These are phyloP conservation scores for Cololabis saira DNA, from an alignment of 2,113 vertebrate genomes.

Conservation along the genomic window DNA sequence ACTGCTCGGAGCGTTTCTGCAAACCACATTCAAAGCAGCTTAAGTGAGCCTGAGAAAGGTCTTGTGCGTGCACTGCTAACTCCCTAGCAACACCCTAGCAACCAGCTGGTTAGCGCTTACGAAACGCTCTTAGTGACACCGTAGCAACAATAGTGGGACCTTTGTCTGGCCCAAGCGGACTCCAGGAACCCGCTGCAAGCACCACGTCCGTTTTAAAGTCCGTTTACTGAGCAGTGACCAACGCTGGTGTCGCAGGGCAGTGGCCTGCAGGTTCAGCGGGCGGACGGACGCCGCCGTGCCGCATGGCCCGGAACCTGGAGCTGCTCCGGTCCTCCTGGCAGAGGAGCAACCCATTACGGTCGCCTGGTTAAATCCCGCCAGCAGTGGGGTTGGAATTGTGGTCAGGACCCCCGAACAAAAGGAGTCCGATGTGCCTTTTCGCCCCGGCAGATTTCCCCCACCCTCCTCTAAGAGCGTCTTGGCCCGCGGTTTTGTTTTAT, in stretches of 20 bases:
- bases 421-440: slow-evolving; percentile 40
- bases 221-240: neutral
- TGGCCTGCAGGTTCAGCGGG: too few species aligned
- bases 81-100: slow-evolving; percentile 4
- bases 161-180: neutral
- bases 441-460: slow-evolving; percentile 22
- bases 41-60: neutral
- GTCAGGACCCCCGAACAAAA: slow-evolving; percentile 50
- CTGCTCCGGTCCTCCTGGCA: slow-evolving; percentile 56
- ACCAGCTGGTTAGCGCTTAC: neutral
- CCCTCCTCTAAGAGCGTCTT: neutral
- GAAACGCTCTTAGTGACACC: neutral
- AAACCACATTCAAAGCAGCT: neutral
- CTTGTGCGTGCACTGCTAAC: too few species aligned
- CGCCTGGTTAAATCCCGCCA: slow-evolving; percentile 67
- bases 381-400: slow-evolving; percentile 60
- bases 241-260: too few species aligned
- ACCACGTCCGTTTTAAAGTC: neutral
- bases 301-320: slow-evolving; percentile 13
- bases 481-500: slow-evolving; percentile 33
- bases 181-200: neutral
- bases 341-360: slow-evolving; percentile 70
- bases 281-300: neutral
- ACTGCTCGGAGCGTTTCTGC: neutral
- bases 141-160: neutral